Percentiles rank a stretch among this genome's conserved stretches.
Conservation (phyloP, 2,113 vertebrate genomes). For the Diadophis punctatus region DNA sequence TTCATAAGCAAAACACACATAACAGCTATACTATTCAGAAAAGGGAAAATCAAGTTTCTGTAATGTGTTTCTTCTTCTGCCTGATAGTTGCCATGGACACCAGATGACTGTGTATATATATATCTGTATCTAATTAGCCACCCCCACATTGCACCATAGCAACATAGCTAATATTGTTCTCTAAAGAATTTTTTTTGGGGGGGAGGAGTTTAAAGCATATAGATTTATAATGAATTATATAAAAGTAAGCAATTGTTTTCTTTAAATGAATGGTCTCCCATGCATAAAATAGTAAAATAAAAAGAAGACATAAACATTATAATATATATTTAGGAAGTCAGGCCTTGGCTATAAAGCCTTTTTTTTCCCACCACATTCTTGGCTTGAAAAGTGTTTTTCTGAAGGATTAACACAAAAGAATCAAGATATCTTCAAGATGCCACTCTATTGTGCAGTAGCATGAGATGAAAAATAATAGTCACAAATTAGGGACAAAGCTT, state of each 20-base stretch:
- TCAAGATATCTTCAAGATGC: not conserved
- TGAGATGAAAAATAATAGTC: not conserved
- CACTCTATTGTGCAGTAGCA: not conserved
- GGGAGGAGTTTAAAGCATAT: slow-evolving; percentile 8
- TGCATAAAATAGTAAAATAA: slow-evolving; percentile 20
- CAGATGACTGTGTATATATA: not conserved
- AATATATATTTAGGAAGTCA: slow-evolving; percentile 23
- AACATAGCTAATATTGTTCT: slow-evolving; percentile 38
- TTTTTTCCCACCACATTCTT: slow-evolving; percentile 33
- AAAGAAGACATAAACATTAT: slow-evolving; percentile 35
- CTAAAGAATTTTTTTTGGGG: slow-evolving; percentile 25
- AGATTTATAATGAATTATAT: slow-evolving; percentile 4
- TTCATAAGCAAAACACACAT: slow-evolving; percentile 18
- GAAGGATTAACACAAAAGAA: not conserved
- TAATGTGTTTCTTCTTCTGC: slow-evolving; percentile 4
- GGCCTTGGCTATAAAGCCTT: slow-evolving; percentile 40
- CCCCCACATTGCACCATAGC: slow-evolving; percentile 21
- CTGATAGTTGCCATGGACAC: slow-evolving; percentile 21
- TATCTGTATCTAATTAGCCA: slow-evolving; percentile 39
- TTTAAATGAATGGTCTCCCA: not conserved
- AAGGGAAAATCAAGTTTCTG: slow-evolving; percentile 19
- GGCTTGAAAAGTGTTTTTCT: slow-evolving; percentile 31
- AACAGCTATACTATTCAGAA: slow-evolving; percentile 26
- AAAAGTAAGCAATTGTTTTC: not conserved
- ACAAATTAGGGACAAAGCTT: slow-evolving; percentile 35